Percentiles rank a stretch among this genome's conserved stretches.
Evolutionary conservation across 92 coral and sea anemone genomes (phyloP).

Genomic region (Siderastrea siderea): DNA sequence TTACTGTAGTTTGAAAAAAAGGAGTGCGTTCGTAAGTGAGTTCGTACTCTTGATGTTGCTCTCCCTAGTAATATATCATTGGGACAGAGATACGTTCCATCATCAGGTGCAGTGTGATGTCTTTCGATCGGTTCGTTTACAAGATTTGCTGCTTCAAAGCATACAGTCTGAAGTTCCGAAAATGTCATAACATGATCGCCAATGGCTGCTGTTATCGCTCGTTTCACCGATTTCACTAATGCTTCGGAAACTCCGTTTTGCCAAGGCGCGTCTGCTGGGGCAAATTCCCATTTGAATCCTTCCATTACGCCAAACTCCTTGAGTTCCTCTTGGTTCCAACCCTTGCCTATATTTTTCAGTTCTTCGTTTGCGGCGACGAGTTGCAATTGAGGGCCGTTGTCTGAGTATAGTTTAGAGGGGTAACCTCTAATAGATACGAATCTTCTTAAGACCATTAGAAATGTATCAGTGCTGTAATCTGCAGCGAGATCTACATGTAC

Average conservation of each 20-base stretch:
- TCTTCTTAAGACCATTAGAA: conserved; percentile 7
- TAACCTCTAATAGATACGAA: conserved; percentile 29
- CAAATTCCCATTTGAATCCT: conserved; percentile 61
- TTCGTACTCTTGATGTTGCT: conserved; percentile 60
- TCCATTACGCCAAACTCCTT: conserved; percentile 62
- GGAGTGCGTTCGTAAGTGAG: too few relatives aligned
- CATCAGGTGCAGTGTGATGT: conserved; percentile 65
- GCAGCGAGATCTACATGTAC: background rate
- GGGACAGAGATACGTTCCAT: conserved; percentile 61
- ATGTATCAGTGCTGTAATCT: background rate
- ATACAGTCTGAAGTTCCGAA: conserved; percentile 68
- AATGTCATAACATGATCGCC: conserved; percentile 57
- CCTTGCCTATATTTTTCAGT: conserved; percentile 43
- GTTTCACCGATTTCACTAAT: conserved; percentile 63
- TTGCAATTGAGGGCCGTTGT: conserved; percentile 69
- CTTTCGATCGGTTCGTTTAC: conserved; percentile 4
- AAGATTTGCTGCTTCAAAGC: conserved; percentile 63
- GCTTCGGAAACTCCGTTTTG: conserved; percentile 72
- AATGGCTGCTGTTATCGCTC: conserved; percentile 42
- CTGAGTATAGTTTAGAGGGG: conserved; percentile 62
- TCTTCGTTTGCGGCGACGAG: conserved; percentile 70
- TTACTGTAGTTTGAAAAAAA: too few relatives aligned
- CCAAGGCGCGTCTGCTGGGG: conserved; percentile 77
- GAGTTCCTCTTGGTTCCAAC: conserved; percentile 54
- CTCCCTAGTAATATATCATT: conserved; percentile 63